Base-by-base conservation (phyloP, 1,140 invertebrate genomes). In the Pomacea maculata region DNA sequence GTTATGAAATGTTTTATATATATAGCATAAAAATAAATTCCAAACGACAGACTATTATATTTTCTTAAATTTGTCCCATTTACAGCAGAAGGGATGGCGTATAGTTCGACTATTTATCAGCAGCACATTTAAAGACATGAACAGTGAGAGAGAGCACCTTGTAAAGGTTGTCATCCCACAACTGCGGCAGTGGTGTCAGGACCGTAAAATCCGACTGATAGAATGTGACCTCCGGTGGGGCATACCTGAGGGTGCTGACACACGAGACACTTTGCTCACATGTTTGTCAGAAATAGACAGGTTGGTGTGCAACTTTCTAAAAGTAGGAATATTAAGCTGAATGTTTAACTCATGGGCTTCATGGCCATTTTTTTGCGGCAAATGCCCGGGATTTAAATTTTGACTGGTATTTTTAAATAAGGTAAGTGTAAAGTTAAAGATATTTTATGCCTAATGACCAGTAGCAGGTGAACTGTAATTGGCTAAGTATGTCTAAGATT, bases 51-150 rank as follows among this genome's bases (percentile, higher is more conserved):
- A n/a, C 7, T 80, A 7, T 34, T 14, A 61, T 55, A 19, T 14
- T 19, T 21, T 45, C n/a, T 14, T n/a, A 14, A 12, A 8, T 45
- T 29, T 63, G 2, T 67, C 8, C 15, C 29, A n/a, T 70, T 84
- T 82, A 25, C 78, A 84, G 83, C 75, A 81, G 64, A 84, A 80
- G 65, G 74, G 68, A 21, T 88, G 87, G 87, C 86, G 85, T 45
- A 88, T 87, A 17, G 83, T 88, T 45, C 75, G 88, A 19, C 81
- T 89, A 3, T 89, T 89, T 83, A 87, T 89, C 71, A 87, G 86
- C 55, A 87, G 86, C 45, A 89, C 88, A 6, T 89, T 89, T 79
- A 88, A 86, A 65, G 88, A 89, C 81, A 87, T 89, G 82, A 78
- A 84, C 71, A 81, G 79, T 34, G 88, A 89, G 79, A 80, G 88